These are phyloP conservation scores for Morpho achilles DNA, from an alignment of 2,888 invertebrate species.

Conservation along the genomic window DNA sequence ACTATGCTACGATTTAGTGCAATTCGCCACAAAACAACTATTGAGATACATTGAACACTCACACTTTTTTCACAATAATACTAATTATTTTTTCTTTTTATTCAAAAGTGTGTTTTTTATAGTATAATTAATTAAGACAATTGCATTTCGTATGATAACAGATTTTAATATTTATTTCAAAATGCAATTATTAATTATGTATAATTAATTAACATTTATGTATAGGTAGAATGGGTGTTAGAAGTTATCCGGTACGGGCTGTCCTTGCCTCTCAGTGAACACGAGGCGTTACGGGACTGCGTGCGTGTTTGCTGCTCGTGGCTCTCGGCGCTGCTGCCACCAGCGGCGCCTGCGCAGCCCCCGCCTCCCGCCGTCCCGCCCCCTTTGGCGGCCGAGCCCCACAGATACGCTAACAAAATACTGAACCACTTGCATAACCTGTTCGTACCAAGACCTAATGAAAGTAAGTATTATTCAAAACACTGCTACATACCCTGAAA, in stretches of 20 bases:
- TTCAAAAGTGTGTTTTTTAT: too few relatives aligned
- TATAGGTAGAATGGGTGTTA: slow-evolving; percentile 91
- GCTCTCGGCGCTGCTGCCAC: slow-evolving; percentile 90
- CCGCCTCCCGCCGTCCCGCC: slow-evolving; percentile 93
- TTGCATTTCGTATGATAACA: too few relatives aligned
- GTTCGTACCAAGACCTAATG: slow-evolving; percentile 94
- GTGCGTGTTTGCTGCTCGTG: slow-evolving; percentile 98
- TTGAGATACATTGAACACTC: too few relatives aligned
- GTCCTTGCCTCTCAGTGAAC: slow-evolving; percentile 92
- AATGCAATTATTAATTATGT: too few relatives aligned
- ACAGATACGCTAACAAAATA: slow-evolving; percentile 93
- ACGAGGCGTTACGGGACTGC: slow-evolving; percentile 96
- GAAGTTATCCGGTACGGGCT: slow-evolving; percentile 95
- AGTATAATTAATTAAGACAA: too few relatives aligned
- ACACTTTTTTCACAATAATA: too few relatives aligned
- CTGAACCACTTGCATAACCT: slow-evolving; percentile 95
- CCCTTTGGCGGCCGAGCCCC: slow-evolving; percentile 93
- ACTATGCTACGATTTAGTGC: too few relatives aligned
- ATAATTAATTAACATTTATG: slow-evolving; percentile 7
- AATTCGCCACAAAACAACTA: too few relatives aligned
- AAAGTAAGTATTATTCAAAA: slow-evolving; percentile 82
- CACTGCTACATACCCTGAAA: too few relatives aligned
- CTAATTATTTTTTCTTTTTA: too few relatives aligned
- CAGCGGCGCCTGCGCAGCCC: slow-evolving; percentile 91
- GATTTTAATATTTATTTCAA: too few relatives aligned